A percentile compares a stretch with the other conserved stretches of the same genome.
Conservation (phyloP, 2,888 invertebrate genomes). For the Mesorhabditis spiculigera region DNA sequence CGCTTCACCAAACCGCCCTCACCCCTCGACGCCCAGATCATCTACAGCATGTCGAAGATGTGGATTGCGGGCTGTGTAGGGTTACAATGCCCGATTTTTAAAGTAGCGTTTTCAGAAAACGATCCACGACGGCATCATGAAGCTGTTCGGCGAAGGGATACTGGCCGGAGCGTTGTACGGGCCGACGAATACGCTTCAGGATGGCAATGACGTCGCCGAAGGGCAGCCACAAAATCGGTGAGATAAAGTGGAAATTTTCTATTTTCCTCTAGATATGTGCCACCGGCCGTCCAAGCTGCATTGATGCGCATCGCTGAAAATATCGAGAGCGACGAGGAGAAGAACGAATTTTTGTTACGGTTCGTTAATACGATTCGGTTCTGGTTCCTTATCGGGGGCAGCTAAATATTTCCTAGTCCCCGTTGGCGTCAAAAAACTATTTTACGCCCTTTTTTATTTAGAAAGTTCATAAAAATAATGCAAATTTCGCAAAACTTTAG, state of each 20-base stretch:
- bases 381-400: background rate
- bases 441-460: no score
- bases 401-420: background rate
- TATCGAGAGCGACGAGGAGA: slow-evolving; percentile 75
- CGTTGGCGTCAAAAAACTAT: background rate
- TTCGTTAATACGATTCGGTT: background rate
- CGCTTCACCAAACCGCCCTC: slow-evolving; percentile 87
- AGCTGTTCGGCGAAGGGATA: slow-evolving; percentile 72
- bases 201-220: background rate
- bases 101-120: slow-evolving; percentile 61
- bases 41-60: slow-evolving; percentile 96
- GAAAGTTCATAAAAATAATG: no score
- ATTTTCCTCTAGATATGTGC: slow-evolving; percentile 71
- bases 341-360: slow-evolving; percentile 49
- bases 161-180: slow-evolving; percentile 6
- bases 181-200: background rate
- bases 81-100: slow-evolving; percentile 6
- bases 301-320: slow-evolving; percentile 92
- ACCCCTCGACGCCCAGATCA: slow-evolving; percentile 84
- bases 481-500: no score
- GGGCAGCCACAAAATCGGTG: no score
- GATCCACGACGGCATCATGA: slow-evolving; percentile 90
- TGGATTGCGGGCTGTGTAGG: slow-evolving; percentile 72
- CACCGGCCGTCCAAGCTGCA: slow-evolving; percentile 90
- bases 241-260: background rate